Percentiles rank a stretch among this genome's conserved stretches.
Evolutionary conservation across 2,113 vertebrate species (phyloP).

Genomic region (Calidris pugnax): DNA sequence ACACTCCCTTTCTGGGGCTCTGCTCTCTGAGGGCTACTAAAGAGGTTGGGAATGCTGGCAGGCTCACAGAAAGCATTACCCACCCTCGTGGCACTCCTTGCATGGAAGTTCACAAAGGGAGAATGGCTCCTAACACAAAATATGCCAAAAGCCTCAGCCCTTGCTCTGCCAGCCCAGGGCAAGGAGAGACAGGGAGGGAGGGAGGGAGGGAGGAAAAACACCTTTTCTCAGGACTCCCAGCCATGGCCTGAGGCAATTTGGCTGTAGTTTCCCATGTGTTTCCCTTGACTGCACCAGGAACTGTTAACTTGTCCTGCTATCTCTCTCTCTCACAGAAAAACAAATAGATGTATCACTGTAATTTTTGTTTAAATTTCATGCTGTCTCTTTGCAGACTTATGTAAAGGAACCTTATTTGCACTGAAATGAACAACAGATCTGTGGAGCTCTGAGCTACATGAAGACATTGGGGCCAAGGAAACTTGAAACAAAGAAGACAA

Average conservation of each 20-base stretch:
- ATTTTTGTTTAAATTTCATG: neutral
- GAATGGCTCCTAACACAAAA: neutral
- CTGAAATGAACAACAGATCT: neutral
- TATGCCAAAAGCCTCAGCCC: neutral
- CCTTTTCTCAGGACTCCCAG: neutral
- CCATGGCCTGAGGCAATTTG: neutral
- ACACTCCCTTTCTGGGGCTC: neutral
- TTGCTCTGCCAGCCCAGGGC: neutral
- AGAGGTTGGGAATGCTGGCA: neutral
- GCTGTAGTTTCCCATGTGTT: neutral
- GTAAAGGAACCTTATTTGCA: neutral
- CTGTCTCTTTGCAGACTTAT: neutral
- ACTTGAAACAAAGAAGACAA: neutral
- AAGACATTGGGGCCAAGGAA: neutral
- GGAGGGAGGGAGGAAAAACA: neutral
- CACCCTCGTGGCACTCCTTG: accelerated
- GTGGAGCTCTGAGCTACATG: neutral
- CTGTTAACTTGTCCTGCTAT: neutral
- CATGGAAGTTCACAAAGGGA: neutral
- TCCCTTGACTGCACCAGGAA: neutral
- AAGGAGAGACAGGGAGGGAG: neutral
- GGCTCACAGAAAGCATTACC: neutral
- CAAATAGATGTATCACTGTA: neutral
- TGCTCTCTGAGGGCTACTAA: neutral
- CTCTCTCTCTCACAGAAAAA: neutral